Conservation (phyloP, 2,888 invertebrate species). For the Ctena decussata region DNA sequence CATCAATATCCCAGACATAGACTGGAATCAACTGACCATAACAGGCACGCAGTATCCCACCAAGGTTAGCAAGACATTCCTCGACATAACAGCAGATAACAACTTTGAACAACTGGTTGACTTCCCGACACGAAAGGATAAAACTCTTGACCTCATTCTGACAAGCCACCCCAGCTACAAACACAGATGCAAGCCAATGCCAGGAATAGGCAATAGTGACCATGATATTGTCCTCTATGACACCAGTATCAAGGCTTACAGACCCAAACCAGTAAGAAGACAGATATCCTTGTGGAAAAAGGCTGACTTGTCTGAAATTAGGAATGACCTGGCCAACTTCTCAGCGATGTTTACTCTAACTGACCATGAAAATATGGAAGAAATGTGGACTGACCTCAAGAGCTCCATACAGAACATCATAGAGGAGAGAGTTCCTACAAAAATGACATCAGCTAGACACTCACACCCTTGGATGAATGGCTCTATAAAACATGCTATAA, state of each 20-base stretch:
- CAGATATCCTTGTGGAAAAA: slow-evolving; percentile 1
- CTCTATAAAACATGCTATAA: not conserved
- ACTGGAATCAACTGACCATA: too few relatives aligned
- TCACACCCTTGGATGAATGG: slow-evolving; percentile 23
- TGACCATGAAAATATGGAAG: not conserved
- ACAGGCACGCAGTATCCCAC: too few relatives aligned
- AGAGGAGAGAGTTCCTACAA: slow-evolving; percentile 11
- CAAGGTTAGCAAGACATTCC: too few relatives aligned
- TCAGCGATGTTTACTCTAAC: not conserved
- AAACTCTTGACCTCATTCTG: too few relatives aligned
- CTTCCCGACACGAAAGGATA: too few relatives aligned
- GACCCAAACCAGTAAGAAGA: not conserved
- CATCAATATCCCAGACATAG: too few relatives aligned
- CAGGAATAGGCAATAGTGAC: too few relatives aligned
- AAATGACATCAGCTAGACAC: slow-evolving; percentile 10
- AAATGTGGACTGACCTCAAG: slow-evolving; percentile 12
- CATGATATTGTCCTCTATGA: too few relatives aligned
- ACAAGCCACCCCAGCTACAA: too few relatives aligned
- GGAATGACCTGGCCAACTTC: not conserved
- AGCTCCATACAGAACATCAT: not conserved
- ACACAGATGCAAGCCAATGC: too few relatives aligned
- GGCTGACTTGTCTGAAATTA: not conserved
- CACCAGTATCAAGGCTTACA: not conserved
- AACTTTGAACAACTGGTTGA: too few relatives aligned
- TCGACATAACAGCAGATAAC: too few relatives aligned